phyloP scores from a whole-genome alignment of 2,113 vertebrate species.

The Saguinus imperator region DNA sequence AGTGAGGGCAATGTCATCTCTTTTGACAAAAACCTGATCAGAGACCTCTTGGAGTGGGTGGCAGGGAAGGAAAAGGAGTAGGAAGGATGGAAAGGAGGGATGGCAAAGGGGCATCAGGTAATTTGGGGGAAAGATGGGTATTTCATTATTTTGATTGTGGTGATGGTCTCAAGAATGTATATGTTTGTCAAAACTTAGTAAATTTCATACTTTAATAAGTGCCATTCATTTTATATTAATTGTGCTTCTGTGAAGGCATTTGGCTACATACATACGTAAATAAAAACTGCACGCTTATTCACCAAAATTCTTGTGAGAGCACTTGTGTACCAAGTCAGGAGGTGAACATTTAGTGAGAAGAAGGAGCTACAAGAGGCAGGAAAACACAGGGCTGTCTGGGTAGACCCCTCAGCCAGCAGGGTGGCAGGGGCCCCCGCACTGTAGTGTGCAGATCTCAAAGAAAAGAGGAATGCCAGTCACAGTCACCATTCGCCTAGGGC shows the following conservation, averaged over 20 bases:
- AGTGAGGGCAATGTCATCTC: not conserved
- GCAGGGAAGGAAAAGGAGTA: too few relatives aligned
- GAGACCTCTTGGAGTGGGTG: not conserved
- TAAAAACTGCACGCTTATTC: not conserved
- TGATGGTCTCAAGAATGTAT: not conserved
- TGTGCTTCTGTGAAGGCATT: not conserved
- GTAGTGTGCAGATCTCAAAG: rapidly evolving
- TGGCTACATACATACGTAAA: not conserved
- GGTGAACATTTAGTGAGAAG: not conserved
- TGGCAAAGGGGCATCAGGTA: not conserved
- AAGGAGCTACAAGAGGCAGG: not conserved
- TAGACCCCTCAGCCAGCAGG: not conserved
- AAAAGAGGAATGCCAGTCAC: not conserved
- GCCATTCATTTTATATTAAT: not conserved
- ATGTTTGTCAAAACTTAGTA: not conserved
- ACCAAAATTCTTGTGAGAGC: not conserved
- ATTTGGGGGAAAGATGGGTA: not conserved
- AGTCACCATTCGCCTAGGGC: not conserved
- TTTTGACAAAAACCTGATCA: not conserved
- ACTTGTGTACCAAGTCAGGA: not conserved
- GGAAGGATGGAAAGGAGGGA: not conserved
- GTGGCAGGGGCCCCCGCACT: not conserved
- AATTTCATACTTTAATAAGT: constrained; percentile 6
- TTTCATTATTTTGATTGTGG: not conserved
- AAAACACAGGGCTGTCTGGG: not conserved